Evolutionary conservation across 2,113 vertebrate genomes (phyloP).

Genomic region (Seriola rivoliana): DNA sequence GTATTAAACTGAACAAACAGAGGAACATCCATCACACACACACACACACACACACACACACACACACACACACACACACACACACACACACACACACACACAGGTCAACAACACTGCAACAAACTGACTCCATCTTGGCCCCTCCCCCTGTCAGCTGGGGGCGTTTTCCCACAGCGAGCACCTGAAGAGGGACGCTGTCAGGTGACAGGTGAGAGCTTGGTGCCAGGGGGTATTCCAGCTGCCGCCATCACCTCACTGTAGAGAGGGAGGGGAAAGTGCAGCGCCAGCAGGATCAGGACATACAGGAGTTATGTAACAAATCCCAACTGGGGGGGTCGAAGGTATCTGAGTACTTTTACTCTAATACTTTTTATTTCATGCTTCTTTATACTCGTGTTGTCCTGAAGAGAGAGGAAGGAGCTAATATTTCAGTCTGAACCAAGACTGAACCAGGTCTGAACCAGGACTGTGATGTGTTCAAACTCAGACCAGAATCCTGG

Average conservation of each 20-base stretch:
- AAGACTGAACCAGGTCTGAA: too few relatives aligned
- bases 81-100: neutral
- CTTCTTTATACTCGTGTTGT: neutral
- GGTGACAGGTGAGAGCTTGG: neutral
- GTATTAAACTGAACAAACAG: too few relatives aligned
- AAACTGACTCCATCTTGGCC: neutral
- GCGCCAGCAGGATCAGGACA: neutral
- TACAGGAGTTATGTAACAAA: neutral
- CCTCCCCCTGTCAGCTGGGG: neutral
- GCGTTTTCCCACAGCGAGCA: constrained; percentile 49
- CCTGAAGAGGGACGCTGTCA: neutral
- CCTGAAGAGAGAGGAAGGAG: too few relatives aligned
- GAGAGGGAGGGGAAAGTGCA: neutral
- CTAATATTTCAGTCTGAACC: too few relatives aligned
- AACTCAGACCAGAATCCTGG: too few relatives aligned
- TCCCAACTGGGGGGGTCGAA: too few relatives aligned
- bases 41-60: neutral
- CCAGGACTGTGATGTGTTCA: too few relatives aligned
- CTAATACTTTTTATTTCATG: neutral
- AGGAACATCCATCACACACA: too few relatives aligned
- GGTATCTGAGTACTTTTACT: neutral
- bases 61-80: neutral
- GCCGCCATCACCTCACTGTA: too few relatives aligned
- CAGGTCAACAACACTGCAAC: too few relatives aligned
- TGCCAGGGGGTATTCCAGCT: constrained; percentile 20